phyloP scores from a whole-genome alignment of 2,113 vertebrate species.

The Equus quagga region DNA sequence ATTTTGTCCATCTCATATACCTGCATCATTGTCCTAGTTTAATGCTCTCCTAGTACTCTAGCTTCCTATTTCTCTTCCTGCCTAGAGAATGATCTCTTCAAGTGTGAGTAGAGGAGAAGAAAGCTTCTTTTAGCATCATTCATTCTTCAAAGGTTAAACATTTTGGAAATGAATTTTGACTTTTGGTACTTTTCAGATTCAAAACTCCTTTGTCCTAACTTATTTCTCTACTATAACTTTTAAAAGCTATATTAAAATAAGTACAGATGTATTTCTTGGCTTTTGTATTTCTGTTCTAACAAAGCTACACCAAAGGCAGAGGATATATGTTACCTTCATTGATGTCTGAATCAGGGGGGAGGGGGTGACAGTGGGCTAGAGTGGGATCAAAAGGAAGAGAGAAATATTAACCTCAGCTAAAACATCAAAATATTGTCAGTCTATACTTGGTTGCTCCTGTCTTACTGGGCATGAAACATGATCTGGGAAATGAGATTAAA shows the following conservation, averaged over 20 bases:
- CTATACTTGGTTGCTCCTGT: neutral
- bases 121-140: neutral
- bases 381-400: fast-evolving
- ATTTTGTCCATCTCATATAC: neutral
- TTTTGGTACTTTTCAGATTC: neutral
- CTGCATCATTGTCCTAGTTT: neutral
- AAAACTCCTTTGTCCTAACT: too few species aligned
- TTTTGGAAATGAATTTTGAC: neutral
- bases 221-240: neutral
- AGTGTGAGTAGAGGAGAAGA: fast-evolving
- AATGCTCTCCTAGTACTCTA: neutral
- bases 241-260: neutral
- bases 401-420: neutral
- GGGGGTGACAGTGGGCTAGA: fast-evolving
- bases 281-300: neutral
- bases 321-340: fast-evolving
- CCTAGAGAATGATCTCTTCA: neutral
- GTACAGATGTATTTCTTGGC: neutral
- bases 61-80: neutral
- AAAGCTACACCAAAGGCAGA: neutral
- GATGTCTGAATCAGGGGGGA: neutral
- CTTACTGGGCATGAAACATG: fast-evolving
- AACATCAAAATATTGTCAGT: neutral
- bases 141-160: neutral
- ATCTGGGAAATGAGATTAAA: neutral